Base-by-base conservation (phyloP, 1,140 invertebrate species). In the Apocrypta bakeri region DNA sequence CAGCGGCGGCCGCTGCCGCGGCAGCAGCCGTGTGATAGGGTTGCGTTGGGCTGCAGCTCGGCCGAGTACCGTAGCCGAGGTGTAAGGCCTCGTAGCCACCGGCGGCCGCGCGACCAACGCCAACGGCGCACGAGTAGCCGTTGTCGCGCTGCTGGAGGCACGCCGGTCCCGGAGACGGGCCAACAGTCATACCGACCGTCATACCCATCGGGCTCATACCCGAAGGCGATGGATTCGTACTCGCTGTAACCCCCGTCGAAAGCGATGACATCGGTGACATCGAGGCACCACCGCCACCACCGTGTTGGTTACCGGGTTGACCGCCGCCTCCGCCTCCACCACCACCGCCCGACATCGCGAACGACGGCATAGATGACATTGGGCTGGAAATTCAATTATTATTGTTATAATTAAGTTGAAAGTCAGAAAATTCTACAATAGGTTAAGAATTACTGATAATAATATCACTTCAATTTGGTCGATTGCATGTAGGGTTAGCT, bases 91-190 rank as follows among this genome's bases (percentile, higher is more conserved):
- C 95, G 89, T 96, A 95, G 42, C 91, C 91, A 14, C 93, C 91
- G 1, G 93, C 90, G 66, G 93, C 87, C 24, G 73, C 75, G 31
- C 66, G 56, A n/a, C 93, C 91, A 88, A 96, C 95, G 48, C 93
- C 91, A 88, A 96, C 95, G 68, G 93, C 93, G 89, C 95, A 96
- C 40, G 93, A 93, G 83, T 95, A 95, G 21, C 91, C 90, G 84
- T 93, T 93, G 85, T 95, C 94, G 14, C 94, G 91, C 87, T 95
- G 94, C 88, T 96, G 95, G 24, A 96, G 92, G 90, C 95, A 95
- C 1, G 94, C 92, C 72, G 72, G 72, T 3, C 93, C 93, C 0
- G 94, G 93, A 31, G 93, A 93, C 7, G 93, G 93, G 2, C 91
- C 91, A 12, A 92, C 91, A 6, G 90, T 91, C 91, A 92, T 92